phyloP scores from a whole-genome alignment of 2,797 vertebrate genomes.

The Pteropus rufus region DNA sequence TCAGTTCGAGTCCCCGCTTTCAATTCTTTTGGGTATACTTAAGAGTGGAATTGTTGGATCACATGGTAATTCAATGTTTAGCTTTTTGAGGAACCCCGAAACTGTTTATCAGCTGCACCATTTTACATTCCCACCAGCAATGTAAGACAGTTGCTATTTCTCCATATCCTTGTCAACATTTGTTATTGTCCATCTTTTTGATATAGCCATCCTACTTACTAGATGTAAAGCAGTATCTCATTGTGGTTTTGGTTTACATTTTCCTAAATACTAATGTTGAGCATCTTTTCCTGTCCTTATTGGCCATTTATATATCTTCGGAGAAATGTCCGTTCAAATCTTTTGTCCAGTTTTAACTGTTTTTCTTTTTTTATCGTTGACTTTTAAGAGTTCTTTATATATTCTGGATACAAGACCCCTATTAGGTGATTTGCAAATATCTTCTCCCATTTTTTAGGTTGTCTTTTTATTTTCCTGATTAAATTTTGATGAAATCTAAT shows the following conservation, averaged over 20 bases:
- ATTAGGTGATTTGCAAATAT: not conserved
- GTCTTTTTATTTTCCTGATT: not conserved
- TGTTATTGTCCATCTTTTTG: not conserved
- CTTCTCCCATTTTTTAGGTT: not conserved
- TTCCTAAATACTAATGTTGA: not conserved
- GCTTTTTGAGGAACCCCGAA: not conserved
- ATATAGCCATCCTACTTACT: not conserved
- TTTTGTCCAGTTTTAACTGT: not conserved
- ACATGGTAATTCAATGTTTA: not conserved
- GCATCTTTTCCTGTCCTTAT: not conserved
- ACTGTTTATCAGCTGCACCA: not conserved
- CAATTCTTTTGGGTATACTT: not conserved
- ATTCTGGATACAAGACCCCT: not conserved
- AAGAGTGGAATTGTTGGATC: not conserved
- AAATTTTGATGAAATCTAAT: not conserved
- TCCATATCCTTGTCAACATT: not conserved
- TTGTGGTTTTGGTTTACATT: not conserved
- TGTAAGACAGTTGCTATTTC: not conserved
- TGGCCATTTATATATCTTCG: not conserved
- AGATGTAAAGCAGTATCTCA: not conserved
- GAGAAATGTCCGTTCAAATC: not conserved
- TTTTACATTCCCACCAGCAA: not conserved
- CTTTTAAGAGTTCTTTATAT: constrained; percentile 7
- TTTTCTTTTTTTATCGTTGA: not conserved
- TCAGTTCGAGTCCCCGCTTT: not conserved